These are phyloP conservation scores for Thaumetopoea pityocampa DNA, from an alignment of 1,140 invertebrate genomes.

Conservation along the genomic window DNA sequence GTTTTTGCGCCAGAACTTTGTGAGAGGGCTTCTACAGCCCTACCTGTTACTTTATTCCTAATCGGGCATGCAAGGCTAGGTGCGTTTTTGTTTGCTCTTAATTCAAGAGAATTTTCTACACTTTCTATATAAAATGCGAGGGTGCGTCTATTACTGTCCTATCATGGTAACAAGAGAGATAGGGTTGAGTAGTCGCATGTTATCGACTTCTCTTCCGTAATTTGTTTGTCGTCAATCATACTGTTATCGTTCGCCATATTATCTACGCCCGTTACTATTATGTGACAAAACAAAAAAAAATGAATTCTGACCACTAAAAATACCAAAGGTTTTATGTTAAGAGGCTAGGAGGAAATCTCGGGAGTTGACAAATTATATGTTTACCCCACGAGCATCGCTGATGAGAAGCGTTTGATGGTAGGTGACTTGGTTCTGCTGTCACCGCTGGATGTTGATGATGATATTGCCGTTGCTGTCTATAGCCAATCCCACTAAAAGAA, in stretches of 20 bases:
- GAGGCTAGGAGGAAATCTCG: slow-evolving; percentile 1
- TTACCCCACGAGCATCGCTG: slow-evolving; percentile 13
- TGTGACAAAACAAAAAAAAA: slow-evolving; percentile 1
- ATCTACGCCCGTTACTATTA: no score
- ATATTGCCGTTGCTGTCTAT: no score
- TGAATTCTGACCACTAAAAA: background rate
- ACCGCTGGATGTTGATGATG: background rate
- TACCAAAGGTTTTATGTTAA: background rate
- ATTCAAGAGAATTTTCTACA: slow-evolving; percentile 19
- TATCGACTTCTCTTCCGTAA: background rate
- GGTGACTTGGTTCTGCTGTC: background rate
- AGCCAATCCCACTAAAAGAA: no score
- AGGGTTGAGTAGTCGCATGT: slow-evolving; percentile 4
- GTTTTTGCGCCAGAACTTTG: slow-evolving; percentile 10
- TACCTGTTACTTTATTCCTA: slow-evolving; percentile 22
- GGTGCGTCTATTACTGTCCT: slow-evolving; percentile 13
- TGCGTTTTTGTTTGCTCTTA: slow-evolving; percentile 12
- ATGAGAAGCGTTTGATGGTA: background rate
- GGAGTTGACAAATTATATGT: slow-evolving; percentile 4
- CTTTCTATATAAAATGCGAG: slow-evolving; percentile 19
- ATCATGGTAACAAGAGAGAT: slow-evolving; percentile 6
- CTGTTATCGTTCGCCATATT: slow-evolving; percentile 1
- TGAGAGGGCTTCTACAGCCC: slow-evolving; percentile 23
- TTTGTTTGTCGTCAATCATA: slow-evolving; percentile 4
- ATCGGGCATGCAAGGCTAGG: slow-evolving; percentile 16